Base-by-base conservation (phyloP, 2,888 invertebrate genomes). In the Hoplodrina blanda region DNA sequence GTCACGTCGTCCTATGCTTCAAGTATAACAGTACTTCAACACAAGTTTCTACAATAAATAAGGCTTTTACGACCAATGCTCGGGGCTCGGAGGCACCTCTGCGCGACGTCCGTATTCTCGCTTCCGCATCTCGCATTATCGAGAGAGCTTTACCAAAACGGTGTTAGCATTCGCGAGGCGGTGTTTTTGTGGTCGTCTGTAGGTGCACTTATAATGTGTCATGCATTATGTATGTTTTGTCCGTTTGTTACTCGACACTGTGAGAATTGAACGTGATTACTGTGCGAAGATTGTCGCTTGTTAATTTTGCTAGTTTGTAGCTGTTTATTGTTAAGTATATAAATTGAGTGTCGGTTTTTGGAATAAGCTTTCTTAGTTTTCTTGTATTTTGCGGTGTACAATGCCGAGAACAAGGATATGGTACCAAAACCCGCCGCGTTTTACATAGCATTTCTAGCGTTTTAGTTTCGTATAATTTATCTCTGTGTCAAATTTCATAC, bases 151-250 rank as follows among this genome's bases (percentile, higher is more conserved):
- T 82, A 87, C 89, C 89, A 86, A 89, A 90, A 86, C 73, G 81
- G 87, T 80, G 84, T 90, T 90, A 89, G 86, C 85, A 91, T 92
- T 90, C 89, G 72, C 78, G 67, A 64, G 33, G 81, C 67, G 62
- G 68, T 68, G 73, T 85, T 81, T 84, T 83, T 82, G 79, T 80
- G 70, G 68, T 62, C 62, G 79, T 72, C 83, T 78, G 66, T 82
- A 82, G 81, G 81, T 80, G 79, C 74, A 84, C 78, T 77, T 85
- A 85, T 85, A 85, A 83, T 85, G 86, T 78, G 85, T 71, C 82
- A 89, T 93, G 92, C 91, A 93, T 93, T 91, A 93, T 89, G 91
- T 92, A 80, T 78, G 74, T 71, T 81, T 68, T 73, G 72, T 74
- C 73, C 80, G 78, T 84, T 81, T 76, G 82, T 84, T 81, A 81